Evolutionary conservation across 2,888 invertebrate genomes (phyloP).

Genomic region (Resseliella maxima): DNA sequence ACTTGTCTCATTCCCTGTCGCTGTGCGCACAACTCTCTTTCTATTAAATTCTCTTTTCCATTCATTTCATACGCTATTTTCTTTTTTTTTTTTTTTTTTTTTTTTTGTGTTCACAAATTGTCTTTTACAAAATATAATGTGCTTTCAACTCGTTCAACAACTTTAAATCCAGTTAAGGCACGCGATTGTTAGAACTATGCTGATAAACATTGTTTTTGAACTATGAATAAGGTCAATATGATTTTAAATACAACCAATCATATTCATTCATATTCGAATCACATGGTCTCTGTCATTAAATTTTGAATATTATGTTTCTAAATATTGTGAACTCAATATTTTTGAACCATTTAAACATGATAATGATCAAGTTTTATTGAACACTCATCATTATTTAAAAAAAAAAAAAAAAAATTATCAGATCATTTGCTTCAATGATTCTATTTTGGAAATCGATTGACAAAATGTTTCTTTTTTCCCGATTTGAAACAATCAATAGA

Average conservation of each 20-base stretch:
- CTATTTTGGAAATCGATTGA: too few species aligned
- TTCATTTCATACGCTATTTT: too few species aligned
- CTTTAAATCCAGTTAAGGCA: background rate
- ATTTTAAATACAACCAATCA: background rate
- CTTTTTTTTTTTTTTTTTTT: background rate
- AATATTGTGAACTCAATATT: too few species aligned
- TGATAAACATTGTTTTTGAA: slow-evolving; percentile 6
- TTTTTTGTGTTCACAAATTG: background rate
- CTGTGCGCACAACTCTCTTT: background rate
- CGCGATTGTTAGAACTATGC: background rate
- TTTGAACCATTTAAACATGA: too few species aligned
- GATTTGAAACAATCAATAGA: too few species aligned
- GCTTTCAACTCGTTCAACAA: background rate
- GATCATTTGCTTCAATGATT: too few species aligned
- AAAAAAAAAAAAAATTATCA: too few species aligned
- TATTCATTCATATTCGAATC: background rate
- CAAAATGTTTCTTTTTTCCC: too few species aligned
- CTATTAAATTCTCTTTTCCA: too few species aligned
- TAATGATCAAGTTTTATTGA: too few species aligned
- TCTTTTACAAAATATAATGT: background rate
- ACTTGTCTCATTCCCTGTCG: background rate
- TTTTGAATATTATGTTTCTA: too few species aligned
- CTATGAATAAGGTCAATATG: slow-evolving; percentile 5
- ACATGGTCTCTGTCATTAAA: background rate
- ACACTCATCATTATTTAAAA: too few species aligned